A percentile compares a stretch with the other conserved stretches of the same genome.
These are phyloP conservation scores for Acanthococcus lagerstroemiae DNA, from an alignment of 2,888 invertebrate species.

Conservation along the genomic window DNA sequence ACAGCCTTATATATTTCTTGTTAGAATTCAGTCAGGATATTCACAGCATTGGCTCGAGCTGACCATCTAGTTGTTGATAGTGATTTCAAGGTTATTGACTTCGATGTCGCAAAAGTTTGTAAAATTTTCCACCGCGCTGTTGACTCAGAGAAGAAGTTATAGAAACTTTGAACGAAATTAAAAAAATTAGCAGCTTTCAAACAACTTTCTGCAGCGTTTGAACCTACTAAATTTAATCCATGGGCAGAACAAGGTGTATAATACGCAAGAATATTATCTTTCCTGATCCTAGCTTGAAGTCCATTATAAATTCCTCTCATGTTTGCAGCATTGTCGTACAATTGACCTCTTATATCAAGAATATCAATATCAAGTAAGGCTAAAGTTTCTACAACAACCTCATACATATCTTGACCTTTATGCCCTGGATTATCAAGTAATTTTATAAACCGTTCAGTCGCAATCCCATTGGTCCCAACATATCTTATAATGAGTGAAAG, in stretches of 20 bases:
- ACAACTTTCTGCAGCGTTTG: no score
- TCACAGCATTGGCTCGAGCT: slow-evolving; percentile 1
- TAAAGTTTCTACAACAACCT: not conserved
- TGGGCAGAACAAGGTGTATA: not conserved
- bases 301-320: not conserved
- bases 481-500: not conserved
- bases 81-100: not conserved
- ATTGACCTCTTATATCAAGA: not conserved
- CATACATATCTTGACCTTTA: not conserved
- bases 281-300: not conserved
- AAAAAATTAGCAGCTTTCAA: not conserved
- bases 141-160: slow-evolving; percentile 6
- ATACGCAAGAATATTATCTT: not conserved
- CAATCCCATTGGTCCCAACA: not conserved
- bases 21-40: no score
- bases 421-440: not conserved
- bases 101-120: not conserved
- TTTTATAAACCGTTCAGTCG: not conserved
- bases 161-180: not conserved
- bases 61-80: not conserved
- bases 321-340: not conserved
- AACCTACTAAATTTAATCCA: not conserved
- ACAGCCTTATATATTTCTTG: no score
- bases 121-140: no score
- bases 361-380: not conserved